Conservation (phyloP, 1,140 invertebrate species). For the Hirudo medicinalis region DNA sequence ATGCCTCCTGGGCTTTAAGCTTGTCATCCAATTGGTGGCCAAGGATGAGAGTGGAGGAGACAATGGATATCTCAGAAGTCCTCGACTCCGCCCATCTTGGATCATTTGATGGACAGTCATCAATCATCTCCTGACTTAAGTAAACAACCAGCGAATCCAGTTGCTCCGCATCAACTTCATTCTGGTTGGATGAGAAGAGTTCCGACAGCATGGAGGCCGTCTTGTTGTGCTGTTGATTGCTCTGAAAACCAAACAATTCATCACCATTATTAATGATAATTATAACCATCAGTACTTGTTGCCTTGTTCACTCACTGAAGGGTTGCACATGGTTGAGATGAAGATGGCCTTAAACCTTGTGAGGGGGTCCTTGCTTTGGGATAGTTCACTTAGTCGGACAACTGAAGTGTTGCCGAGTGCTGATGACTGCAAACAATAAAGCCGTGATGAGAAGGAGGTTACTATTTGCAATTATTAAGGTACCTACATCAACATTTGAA, state of each 20-base stretch:
- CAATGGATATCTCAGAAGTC: conserved; percentile 33
- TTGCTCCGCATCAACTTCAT: conserved; percentile 53
- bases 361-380: neutral
- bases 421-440: conserved; percentile 10
- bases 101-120: conserved; percentile 75
- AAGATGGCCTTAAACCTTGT: conserved; percentile 13
- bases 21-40: conserved; percentile 71
- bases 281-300: neutral
- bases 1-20: conserved; percentile 55
- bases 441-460: neutral
- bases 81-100: conserved; percentile 58
- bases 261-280: neutral
- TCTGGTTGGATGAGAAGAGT: conserved; percentile 32
- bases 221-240: neutral
- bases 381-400: neutral
- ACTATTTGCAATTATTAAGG: neutral
- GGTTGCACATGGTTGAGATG: neutral
- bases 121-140: conserved; percentile 63
- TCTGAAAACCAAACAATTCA: conserved; percentile 9
- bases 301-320: neutral
- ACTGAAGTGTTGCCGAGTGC: neutral
- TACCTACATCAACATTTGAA: neutral
- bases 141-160: conserved; percentile 56
- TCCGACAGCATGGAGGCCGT: conserved; percentile 2
- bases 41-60: conserved; percentile 46